Percentiles rank a stretch among this genome's conserved stretches.
Conservation (phyloP, 2,113 vertebrate genomes). For the Amphiprion percula region DNA sequence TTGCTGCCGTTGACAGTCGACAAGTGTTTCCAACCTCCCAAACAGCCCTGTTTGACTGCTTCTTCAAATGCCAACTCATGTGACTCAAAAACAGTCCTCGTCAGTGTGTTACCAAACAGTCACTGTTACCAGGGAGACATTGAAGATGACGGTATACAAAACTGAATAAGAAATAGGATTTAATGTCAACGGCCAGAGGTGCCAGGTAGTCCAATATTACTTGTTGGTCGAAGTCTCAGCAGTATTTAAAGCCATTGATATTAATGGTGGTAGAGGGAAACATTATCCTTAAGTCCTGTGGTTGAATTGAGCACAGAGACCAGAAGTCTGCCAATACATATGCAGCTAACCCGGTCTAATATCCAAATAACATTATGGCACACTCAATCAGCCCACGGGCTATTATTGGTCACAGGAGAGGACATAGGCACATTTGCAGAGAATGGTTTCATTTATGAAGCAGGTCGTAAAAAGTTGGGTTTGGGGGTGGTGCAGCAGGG, state of each 20-base stretch:
- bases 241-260: conserved; percentile 70
- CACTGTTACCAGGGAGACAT: conserved; percentile 77
- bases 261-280: conserved; percentile 80
- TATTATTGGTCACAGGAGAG: conserved; percentile 81
- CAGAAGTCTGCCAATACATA: conserved; percentile 71
- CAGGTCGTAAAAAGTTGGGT: conserved; percentile 75
- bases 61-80: conserved; percentile 47
- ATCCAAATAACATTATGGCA: conserved; percentile 78
- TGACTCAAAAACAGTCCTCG: conserved; percentile 48
- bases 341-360: conserved; percentile 67
- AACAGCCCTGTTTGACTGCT: conserved; percentile 1
- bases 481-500: conserved; percentile 57
- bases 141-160: conserved; percentile 69
- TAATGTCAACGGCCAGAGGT: conserved; percentile 76
- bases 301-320: conserved; percentile 70
- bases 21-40: conserved; percentile 4
- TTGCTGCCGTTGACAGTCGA: not conserved
- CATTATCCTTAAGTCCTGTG: conserved; percentile 68
- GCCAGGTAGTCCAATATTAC: conserved; percentile 79
- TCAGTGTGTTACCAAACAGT: conserved; percentile 77
- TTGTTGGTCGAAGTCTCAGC: conserved; percentile 58
- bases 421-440: conserved; percentile 72
- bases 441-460: conserved; percentile 85
- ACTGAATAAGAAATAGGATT: conserved; percentile 70
- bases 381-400: conserved; percentile 63